Base-by-base conservation (phyloP, 2,797 vertebrate species). In the Rhinichthys osculus region DNA sequence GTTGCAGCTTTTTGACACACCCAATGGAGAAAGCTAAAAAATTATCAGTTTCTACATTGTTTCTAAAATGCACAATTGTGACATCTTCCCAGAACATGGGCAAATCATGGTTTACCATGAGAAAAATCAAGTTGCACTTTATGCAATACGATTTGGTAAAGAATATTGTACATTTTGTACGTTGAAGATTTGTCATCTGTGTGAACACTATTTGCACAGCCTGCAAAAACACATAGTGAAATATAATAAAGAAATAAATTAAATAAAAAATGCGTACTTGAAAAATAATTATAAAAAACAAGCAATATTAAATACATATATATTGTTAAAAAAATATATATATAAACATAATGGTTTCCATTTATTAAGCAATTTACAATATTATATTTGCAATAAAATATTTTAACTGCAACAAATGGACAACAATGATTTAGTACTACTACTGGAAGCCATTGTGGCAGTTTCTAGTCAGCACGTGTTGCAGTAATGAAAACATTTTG, bases 1-100 rank as follows among this genome's bases (percentile, higher is more conserved):
- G 90, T 70, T 85, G 66, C 81, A 90, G 85, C 62, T 78, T 81
- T 84, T 42, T 72, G 87, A 86, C 67, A 89, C 90, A 90, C 90
- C 90, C 90, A 87, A 35, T 71, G 78, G 78, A 89, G 78, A 82
- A 89, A 86, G 64, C 59, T 69, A 50, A 67, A 81, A 77, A 81
- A 42, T 30, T 44, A n/a, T 85, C 10, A 13, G 42, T 86, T 89
- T 82, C 81, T 64, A 82, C 78, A 87, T 19, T 27, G 62, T 33
- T 76, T 79, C 57, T 77, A 54, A 66, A 47, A 77, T 74, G 30
- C 1, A 84, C 27, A 74, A 52, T 88, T 86, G 86, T 86, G 82
- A 84, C 88, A 89, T 84, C 10, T 87, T 80, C 72, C 78, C 83
- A 79, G 80, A 73, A 73, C 38, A 35, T 57, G 14, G 44, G 5